Conservation (phyloP, 2,888 invertebrate genomes). For the Eudasyphora cyanicolor region DNA sequence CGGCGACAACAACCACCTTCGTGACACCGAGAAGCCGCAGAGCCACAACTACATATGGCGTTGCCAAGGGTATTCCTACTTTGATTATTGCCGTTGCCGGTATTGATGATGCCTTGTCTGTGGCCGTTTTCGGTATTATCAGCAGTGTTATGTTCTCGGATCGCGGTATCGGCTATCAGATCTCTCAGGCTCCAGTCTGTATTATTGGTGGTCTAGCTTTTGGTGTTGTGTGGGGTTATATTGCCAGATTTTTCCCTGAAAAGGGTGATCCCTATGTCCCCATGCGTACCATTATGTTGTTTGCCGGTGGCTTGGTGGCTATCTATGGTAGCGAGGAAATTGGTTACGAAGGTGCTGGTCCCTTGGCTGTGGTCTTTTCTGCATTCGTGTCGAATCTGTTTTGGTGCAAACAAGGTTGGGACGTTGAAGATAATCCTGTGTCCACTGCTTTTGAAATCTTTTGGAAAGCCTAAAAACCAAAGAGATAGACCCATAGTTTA, state of each 20-base stretch:
- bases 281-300: constrained; percentile 88
- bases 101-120: constrained; percentile 96
- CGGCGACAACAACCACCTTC: too few species aligned
- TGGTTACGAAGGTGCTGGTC: constrained; percentile 87
- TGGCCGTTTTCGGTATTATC: constrained; percentile 94
- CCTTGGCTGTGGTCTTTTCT: constrained; percentile 90
- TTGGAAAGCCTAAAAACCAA: constrained; percentile 98
- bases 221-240: constrained; percentile 89
- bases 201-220: constrained; percentile 90
- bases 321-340: constrained; percentile 93
- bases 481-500: too few species aligned
- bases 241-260: constrained; percentile 91
- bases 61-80: constrained; percentile 97
- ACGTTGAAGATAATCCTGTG: constrained; percentile 92
- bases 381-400: constrained; percentile 90
- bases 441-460: constrained; percentile 93
- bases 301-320: constrained; percentile 90
- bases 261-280: constrained; percentile 90
- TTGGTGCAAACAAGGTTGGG: constrained; percentile 93
- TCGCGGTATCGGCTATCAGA: constrained; percentile 85
- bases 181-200: constrained; percentile 88
- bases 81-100: constrained; percentile 96
- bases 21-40: too few species aligned
- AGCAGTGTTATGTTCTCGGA: constrained; percentile 92
- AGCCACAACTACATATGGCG: too few species aligned